Conservation (phyloP, 1,140 invertebrate species). For the Caligus rogercresseyi region DNA sequence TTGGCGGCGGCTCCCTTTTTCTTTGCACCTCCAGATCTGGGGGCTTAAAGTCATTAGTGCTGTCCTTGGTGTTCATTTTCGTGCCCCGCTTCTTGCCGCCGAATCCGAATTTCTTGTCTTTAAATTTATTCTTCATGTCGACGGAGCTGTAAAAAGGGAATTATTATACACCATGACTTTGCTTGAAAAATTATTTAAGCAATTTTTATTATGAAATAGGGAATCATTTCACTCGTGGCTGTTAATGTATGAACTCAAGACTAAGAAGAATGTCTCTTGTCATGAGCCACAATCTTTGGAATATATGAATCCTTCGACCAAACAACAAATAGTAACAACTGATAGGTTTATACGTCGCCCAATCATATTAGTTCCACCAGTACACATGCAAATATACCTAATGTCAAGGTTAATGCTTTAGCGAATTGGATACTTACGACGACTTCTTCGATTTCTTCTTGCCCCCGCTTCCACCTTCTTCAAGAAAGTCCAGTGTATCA, state of each 20-base stretch:
- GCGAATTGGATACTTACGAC: neutral
- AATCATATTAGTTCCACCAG: too few relatives aligned
- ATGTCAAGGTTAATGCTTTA: neutral
- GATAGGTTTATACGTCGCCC: too few relatives aligned
- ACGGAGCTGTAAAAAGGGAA: constrained; percentile 5
- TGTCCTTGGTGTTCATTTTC: constrained; percentile 72
- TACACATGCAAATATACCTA: too few relatives aligned
- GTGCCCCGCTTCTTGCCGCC: constrained; percentile 80
- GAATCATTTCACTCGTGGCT: too few relatives aligned
- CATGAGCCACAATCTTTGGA: too few relatives aligned
- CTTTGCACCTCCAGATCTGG: neutral
- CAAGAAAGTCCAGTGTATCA: constrained; percentile 56
- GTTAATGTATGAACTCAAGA: neutral
- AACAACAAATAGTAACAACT: too few relatives aligned
- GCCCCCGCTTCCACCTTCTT: constrained; percentile 36
- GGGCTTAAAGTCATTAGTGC: constrained; percentile 26
- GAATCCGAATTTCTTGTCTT: constrained; percentile 79
- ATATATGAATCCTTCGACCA: too few relatives aligned
- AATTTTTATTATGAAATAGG: neutral
- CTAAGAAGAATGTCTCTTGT: too few relatives aligned
- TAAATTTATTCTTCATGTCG: constrained; percentile 36
- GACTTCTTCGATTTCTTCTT: constrained; percentile 6
- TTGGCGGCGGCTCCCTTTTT: neutral
- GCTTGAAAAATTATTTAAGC: neutral
- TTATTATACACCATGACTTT: constrained; percentile 22